Conservation (phyloP, 2,888 invertebrate genomes). For the Caenorhabditis uteleia region DNA sequence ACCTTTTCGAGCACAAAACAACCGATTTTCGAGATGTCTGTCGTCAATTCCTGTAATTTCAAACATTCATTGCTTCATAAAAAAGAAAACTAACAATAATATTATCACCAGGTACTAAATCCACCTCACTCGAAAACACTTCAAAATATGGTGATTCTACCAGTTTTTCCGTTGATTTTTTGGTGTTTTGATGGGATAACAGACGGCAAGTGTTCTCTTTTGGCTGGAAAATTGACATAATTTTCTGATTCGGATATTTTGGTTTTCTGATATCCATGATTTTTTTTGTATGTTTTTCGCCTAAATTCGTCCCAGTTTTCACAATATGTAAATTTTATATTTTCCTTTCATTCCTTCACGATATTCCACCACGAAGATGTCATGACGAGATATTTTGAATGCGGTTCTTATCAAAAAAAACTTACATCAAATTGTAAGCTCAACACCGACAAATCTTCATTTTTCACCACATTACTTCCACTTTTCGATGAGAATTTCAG, state of each 20-base stretch:
- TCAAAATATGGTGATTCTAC: neutral
- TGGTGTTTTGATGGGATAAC: constrained; percentile 13
- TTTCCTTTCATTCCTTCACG: too few species aligned
- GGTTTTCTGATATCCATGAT: too few species aligned
- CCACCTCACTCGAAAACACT: too few species aligned
- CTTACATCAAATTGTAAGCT: constrained; percentile 23
- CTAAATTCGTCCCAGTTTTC: too few species aligned
- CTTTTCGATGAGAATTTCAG: constrained; percentile 12
- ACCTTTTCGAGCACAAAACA: constrained; percentile 32
- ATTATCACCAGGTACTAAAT: constrained; percentile 8
- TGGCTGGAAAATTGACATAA: constrained; percentile 7
- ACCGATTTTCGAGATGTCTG: constrained; percentile 22
- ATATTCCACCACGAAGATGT: too few species aligned
- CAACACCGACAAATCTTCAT: constrained; percentile 14
- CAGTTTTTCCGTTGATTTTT: neutral
- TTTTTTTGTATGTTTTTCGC: too few species aligned
- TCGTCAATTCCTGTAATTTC: constrained; percentile 8
- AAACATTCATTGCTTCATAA: too few species aligned
- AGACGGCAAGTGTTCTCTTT: constrained; percentile 31
- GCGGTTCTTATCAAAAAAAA: neutral
- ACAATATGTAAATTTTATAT: too few species aligned
- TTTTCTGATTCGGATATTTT: too few species aligned
- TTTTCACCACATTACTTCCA: constrained; percentile 6
- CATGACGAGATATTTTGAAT: too few species aligned
- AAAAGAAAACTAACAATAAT: neutral